phyloP scores from a whole-genome alignment of 2,113 vertebrate genomes.

The Procavia capensis region DNA sequence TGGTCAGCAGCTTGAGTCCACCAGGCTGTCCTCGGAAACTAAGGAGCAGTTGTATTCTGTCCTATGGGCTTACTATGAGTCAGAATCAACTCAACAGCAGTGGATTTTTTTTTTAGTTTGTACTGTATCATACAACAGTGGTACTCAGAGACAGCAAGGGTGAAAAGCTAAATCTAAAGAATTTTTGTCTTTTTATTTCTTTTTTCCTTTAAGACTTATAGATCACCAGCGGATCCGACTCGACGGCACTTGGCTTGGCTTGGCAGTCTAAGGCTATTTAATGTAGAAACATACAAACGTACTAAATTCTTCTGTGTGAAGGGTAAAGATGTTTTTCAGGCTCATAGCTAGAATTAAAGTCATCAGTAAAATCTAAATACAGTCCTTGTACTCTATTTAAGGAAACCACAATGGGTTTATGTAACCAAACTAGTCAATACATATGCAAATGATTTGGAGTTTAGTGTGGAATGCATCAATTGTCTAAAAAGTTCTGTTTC shows the following conservation, averaged over 20 bases:
- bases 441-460: background rate
- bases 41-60: no score
- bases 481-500: slow-evolving; percentile 15
- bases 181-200: background rate
- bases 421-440: background rate
- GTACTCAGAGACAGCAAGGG: background rate
- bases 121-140: background rate
- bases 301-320: background rate
- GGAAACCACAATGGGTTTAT: background rate
- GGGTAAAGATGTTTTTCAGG: background rate
- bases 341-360: background rate
- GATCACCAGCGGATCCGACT: no score
- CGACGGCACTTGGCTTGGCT: no score
- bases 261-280: background rate
- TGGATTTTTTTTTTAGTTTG: no score
- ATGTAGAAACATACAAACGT: background rate
- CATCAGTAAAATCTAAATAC: background rate
- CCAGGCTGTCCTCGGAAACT: no score
- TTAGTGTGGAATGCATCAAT: background rate
- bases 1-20: no score
- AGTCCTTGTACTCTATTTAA: background rate
- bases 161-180: slow-evolving; percentile 30
- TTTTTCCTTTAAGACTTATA: background rate
- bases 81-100: no score
- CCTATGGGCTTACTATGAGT: no score